Conservation (phyloP, 2,888 invertebrate species). For the Drosophila kuntzei region DNA sequence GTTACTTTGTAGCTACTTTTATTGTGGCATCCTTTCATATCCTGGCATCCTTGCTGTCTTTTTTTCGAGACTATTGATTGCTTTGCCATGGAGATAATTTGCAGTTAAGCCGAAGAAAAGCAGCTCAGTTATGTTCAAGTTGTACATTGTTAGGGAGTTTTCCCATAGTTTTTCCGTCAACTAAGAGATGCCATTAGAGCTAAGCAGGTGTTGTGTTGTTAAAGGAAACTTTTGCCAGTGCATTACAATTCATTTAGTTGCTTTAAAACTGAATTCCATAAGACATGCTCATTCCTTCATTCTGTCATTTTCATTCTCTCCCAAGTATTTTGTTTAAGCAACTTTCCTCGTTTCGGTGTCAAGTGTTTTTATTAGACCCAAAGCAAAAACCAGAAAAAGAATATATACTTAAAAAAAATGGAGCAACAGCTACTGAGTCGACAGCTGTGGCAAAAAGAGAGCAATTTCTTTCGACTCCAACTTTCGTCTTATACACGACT, state of each 20-base stretch:
- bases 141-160: constrained; percentile 30
- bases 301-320: constrained; percentile 28
- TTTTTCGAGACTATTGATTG: constrained; percentile 20
- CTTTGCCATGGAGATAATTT: constrained; percentile 22
- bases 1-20: constrained; percentile 38
- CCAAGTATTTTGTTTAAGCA: constrained; percentile 59
- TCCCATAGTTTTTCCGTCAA: background rate
- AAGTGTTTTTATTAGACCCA: constrained; percentile 69
- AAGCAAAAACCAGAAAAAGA: constrained; percentile 27
- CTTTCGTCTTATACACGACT: constrained; percentile 8
- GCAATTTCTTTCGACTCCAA: constrained; percentile 12
- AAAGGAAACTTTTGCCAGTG: constrained; percentile 13
- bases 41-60: constrained; percentile 22
- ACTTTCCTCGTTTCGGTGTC: constrained; percentile 71
- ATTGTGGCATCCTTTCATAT: constrained; percentile 26
- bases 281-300: constrained; percentile 14
- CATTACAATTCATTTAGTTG: constrained; percentile 25
- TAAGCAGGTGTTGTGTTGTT: constrained; percentile 27
- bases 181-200: background rate
- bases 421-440: constrained; percentile 35
- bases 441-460: constrained; percentile 43
- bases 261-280: constrained; percentile 21
- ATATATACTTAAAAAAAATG: constrained; percentile 36
- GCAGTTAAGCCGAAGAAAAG: constrained; percentile 14
- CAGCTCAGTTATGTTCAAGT: constrained; percentile 25